These are phyloP conservation scores for Empidonax alnorum DNA, from an alignment of 2,113 vertebrate species.

Conservation along the genomic window DNA sequence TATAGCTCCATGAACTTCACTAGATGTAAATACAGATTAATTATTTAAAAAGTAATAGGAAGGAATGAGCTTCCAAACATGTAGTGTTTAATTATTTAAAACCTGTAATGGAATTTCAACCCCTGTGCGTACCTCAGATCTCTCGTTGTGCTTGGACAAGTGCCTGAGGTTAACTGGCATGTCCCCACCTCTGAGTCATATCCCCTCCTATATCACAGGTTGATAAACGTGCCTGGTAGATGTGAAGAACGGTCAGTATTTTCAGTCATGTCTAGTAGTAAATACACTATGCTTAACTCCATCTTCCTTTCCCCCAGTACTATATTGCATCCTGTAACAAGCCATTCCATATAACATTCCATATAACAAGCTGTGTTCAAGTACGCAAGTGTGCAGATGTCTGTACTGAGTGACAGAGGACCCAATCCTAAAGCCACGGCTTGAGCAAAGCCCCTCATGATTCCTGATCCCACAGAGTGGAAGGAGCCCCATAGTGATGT, in stretches of 20 bases:
- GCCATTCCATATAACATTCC: not conserved
- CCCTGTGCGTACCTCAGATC: constrained; percentile 58
- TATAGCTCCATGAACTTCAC: constrained; percentile 72
- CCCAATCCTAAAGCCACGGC: not conserved
- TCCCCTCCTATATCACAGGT: not conserved
- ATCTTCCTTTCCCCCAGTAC: not conserved
- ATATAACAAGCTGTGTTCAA: fast-evolving
- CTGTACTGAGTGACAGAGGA: not conserved
- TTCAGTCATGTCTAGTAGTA: not conserved
- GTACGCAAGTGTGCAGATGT: fast-evolving
- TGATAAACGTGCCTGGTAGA: constrained; percentile 7
- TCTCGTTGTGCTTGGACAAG: constrained; percentile 46
- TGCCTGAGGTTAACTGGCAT: constrained; percentile 68
- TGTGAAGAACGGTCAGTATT: not conserved
- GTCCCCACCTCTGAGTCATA: not conserved
- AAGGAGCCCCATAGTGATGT: not conserved
- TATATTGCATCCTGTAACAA: not conserved
- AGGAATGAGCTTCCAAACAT: constrained; percentile 79
- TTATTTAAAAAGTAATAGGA: constrained; percentile 83
- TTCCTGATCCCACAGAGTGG: not conserved
- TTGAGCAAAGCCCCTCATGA: not conserved
- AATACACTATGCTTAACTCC: not conserved
- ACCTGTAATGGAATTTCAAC: constrained; percentile 78
- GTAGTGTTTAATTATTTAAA: constrained; percentile 82
- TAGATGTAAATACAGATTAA: constrained; percentile 82